A percentile compares a stretch with the other conserved stretches of the same genome.
phyloP scores from a whole-genome alignment of 2,797 vertebrate genomes.

The Siniperca scherzeri region DNA sequence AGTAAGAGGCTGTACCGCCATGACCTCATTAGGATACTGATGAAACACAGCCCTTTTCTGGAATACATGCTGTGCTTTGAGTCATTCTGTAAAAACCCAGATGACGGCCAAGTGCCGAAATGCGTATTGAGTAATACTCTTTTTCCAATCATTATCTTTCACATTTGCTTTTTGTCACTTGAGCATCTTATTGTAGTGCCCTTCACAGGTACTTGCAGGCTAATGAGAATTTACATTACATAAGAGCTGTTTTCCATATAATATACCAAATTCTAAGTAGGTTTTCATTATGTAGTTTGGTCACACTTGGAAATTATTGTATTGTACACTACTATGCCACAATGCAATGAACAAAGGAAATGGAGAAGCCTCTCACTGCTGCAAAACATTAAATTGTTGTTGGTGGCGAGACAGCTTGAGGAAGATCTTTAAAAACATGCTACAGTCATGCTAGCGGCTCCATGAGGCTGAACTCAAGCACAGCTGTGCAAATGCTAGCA shows the following conservation, averaged over 20 bases:
- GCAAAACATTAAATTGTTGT: background rate
- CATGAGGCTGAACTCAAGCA: background rate
- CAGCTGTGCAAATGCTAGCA: background rate
- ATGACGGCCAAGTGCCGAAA: background rate
- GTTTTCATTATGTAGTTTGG: background rate
- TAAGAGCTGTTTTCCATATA: background rate
- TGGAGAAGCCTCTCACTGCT: background rate
- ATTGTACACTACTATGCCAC: background rate
- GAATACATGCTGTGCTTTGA: background rate
- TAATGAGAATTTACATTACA: constrained; percentile 1
- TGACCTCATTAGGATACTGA: background rate
- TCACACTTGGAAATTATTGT: background rate
- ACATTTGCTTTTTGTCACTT: constrained; percentile 1
- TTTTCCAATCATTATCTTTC: background rate
- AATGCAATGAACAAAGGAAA: background rate
- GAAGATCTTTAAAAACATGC: background rate
- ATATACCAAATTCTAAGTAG: background rate
- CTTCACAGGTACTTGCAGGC: background rate
- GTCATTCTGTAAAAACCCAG: background rate
- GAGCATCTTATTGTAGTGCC: background rate
- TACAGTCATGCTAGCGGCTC: background rate
- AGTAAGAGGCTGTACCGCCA: background rate
- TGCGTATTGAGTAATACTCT: background rate
- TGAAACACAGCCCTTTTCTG: background rate
- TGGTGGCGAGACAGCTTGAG: background rate